Evolutionary conservation across 2,113 vertebrate species (phyloP), one percentile per base, ranked within the genome.

Genomic region (Martes martes): DNA sequence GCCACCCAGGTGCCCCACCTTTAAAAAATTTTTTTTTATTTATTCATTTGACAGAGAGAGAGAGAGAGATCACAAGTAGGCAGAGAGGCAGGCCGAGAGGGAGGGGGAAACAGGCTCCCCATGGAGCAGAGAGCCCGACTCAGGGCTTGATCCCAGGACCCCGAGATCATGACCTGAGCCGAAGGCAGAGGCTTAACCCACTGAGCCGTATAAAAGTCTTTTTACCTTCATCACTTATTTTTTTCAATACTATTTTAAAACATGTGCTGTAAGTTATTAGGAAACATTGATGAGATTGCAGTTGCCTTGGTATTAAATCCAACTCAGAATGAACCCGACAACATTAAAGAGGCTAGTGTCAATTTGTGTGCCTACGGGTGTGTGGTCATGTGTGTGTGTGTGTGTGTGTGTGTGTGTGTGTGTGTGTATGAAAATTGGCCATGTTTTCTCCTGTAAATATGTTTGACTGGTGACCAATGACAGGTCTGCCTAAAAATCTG

Each of bases 241-340:
- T 97, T 98, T 97, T 94, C 61, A 94, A 63, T 98, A 74, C 39
- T 89, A 97, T 97, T 98, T 98, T 84, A 98, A 98, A 98, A 96
- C 63, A 96, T 36, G 78, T 96, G 73, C 80, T 98, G 16, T 82
- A 90, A 97, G 76, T 96, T 97, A 96, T 95, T 98, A 98, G 96
- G 85, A 97, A 98, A 97, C 82, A 94, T 36, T 80, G 16, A 28
- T 50, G 83, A 97, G 83, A 96, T 95, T 97, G 96, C 52, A 96
- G 31, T 86, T 84, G 71, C 1, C 10, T 4, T 86, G 31, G 42
- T 55, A 97, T 42, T 88, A 98, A 98, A 95, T 97, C 79, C 80
- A 90, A 83, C 55, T 81, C 81, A 95, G 98, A 98, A 95, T 39
- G 79, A 98, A 85, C 65, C 79, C 14, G 83, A 83, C 33, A 76